Evolutionary conservation across 2,888 invertebrate genomes (phyloP).

Genomic region (Hartigia nigra): DNA sequence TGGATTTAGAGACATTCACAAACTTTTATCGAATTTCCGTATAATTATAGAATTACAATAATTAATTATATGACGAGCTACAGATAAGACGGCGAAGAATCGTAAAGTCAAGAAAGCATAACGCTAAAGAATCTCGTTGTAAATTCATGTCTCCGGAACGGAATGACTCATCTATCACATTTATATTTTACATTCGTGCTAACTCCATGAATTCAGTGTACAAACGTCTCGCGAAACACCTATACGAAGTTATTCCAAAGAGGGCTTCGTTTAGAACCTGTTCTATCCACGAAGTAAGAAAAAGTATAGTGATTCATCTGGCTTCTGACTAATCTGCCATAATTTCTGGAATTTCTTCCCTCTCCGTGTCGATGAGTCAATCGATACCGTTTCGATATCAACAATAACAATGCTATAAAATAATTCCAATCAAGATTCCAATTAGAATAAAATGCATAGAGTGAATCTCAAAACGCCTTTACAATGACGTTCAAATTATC

Average conservation of each 20-base stretch:
- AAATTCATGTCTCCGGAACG: background rate
- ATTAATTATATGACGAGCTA: background rate
- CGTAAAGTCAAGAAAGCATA: background rate
- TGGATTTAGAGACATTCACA: too few species aligned
- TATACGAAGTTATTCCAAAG: background rate
- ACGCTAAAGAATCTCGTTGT: background rate
- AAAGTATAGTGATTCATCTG: slow-evolving; percentile 56
- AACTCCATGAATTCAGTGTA: background rate
- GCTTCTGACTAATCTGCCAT: slow-evolving; percentile 49
- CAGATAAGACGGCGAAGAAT: background rate
- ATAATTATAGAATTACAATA: too few species aligned
- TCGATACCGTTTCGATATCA: slow-evolving; percentile 3
- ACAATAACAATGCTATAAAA: background rate
- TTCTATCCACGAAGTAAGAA: slow-evolving; percentile 36
- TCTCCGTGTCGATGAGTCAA: background rate
- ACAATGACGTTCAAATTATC: background rate
- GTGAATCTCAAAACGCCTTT: background rate
- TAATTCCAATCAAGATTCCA: background rate
- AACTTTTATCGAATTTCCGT: too few species aligned
- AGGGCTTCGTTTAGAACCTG: slow-evolving; percentile 36
- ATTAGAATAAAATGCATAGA: background rate
- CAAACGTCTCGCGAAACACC: background rate
- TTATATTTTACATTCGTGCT: background rate
- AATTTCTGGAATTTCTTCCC: slow-evolving; percentile 47
- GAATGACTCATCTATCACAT: background rate